Evolutionary conservation across 2,888 invertebrate genomes (phyloP), one percentile per base, ranked within the genome.

Genomic region (Andrena bicolor): DNA sequence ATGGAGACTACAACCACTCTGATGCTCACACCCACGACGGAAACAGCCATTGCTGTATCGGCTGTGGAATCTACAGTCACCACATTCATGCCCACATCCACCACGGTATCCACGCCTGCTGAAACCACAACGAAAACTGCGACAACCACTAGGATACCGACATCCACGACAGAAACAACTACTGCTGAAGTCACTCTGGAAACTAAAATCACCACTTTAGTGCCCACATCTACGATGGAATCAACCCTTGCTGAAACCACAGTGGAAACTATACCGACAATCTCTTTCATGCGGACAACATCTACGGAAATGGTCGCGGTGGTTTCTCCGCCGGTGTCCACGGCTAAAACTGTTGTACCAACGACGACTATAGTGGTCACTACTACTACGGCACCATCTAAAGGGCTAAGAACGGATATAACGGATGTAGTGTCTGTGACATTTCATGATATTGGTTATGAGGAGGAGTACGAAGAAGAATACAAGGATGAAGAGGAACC

Each of bases 31-130:
- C 2, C 30, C n/a, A 49, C n/a, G 5, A 32, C 32, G 1, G 35
- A 10, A 35, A 35, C 35, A 10, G 1, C 35, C 0, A 2, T 10
- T 35, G 35, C 2, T 28, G 16, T 2, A 35, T 2, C 35, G 2
- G 0, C 10, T 10, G 2, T 10, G 35, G 35, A 35, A 35, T 0
- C 35, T 10, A 13, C 10, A 3, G 0, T 1, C 0, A 2, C 41
- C 2, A 41, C 13, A 0, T 13, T 1, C 0, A 13, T 41, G 3
- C 41, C 13, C 1, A 1, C 41, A 13, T 13, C 3, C 41, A 41
- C 41, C 1, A 41, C 41, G 0, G 13, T 13, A 0, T 0, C 13
- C 0, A 10, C 35, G 0, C 0, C 41, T 16, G 4, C 4, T 4
- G 41, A 41, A 41, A 13, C 65, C 0, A 16, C 61, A 0, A 23